phyloP scores from a whole-genome alignment of 2,113 vertebrate species.

The Tringa solitaria region DNA sequence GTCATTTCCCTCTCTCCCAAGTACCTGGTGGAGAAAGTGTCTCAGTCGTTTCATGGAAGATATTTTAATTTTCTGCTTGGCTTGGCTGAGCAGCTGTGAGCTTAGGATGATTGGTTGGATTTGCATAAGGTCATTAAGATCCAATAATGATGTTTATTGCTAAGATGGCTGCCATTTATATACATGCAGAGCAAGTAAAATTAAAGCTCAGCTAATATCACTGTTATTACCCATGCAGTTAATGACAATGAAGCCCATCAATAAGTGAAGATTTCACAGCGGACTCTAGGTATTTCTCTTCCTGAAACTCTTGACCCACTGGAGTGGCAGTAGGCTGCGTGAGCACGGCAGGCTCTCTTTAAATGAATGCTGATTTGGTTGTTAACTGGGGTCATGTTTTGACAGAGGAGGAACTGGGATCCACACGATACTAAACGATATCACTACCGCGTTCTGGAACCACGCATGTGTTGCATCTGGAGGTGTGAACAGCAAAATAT shows the following conservation, averaged over 20 bases:
- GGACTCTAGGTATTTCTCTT: neutral
- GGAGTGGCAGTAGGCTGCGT: neutral
- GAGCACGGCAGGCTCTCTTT: neutral
- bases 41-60: neutral
- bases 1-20: neutral
- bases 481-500: neutral
- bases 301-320: neutral
- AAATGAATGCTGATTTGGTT: neutral
- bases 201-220: neutral
- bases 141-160: neutral
- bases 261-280: neutral
- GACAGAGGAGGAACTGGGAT: neutral
- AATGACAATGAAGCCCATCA: neutral
- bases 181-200: neutral
- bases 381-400: neutral
- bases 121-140: neutral
- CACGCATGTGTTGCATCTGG: neutral
- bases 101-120: neutral
- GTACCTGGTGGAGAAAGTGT: neutral
- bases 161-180: neutral
- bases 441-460: neutral
- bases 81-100: neutral
- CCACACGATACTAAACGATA: fast-evolving
- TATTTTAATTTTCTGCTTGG: slow-evolving; percentile 24
- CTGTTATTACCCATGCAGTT: neutral